phyloP scores from a whole-genome alignment of 2,113 vertebrate species.

The Eulemur rufifrons region DNA sequence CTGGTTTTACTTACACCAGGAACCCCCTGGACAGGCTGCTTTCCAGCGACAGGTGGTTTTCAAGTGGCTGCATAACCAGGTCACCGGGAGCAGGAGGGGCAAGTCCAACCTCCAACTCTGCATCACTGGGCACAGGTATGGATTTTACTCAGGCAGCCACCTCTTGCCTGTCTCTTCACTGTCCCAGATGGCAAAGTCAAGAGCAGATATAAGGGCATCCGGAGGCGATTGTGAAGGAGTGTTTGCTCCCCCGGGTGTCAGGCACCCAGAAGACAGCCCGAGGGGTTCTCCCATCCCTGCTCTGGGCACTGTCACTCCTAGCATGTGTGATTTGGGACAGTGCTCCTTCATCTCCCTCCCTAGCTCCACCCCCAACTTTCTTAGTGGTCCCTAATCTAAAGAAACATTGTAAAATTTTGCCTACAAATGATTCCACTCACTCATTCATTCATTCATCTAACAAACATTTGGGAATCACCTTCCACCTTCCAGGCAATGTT shows the following conservation, averaged over 20 bases:
- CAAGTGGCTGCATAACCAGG: neutral
- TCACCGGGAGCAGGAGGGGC: neutral
- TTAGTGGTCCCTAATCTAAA: no score
- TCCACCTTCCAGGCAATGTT: neutral
- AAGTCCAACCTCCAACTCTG: neutral
- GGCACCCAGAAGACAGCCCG: accelerated
- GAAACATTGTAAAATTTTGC: neutral
- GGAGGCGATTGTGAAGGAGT: neutral
- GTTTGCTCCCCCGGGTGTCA: no score
- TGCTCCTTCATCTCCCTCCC: neutral
- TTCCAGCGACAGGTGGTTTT: neutral
- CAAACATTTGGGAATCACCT: neutral
- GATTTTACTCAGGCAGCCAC: neutral
- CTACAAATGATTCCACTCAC: neutral
- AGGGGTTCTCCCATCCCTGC: neutral
- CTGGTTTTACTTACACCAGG: no score
- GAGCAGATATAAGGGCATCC: neutral
- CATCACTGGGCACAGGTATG: neutral
- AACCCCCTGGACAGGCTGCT: neutral
- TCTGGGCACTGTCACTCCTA: no score
- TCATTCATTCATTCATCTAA: neutral
- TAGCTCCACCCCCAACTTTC: neutral
- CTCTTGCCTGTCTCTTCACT: neutral
- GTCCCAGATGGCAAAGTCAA: neutral
- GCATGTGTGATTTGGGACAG: no score